Evolutionary conservation across 2,888 invertebrate species (phyloP).

Genomic region (Cotesia congregata): DNA sequence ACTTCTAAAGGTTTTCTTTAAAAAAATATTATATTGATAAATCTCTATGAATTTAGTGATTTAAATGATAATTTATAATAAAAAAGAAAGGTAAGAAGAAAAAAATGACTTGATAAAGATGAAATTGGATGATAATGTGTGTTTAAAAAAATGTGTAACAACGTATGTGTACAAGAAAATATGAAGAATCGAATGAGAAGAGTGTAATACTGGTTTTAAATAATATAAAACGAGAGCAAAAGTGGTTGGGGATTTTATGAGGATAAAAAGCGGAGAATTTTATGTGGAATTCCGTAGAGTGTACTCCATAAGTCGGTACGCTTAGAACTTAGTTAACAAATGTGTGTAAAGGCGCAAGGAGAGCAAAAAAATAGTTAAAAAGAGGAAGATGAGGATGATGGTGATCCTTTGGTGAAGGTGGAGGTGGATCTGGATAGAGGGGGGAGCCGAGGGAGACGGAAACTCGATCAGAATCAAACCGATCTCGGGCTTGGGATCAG

Average conservation of each 20-base stretch:
- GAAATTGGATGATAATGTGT: too few species aligned
- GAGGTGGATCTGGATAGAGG: conserved; percentile 8
- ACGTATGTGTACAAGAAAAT: conserved; percentile 26
- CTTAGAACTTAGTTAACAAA: conserved; percentile 57
- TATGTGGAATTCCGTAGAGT: conserved; percentile 53
- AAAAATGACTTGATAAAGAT: too few species aligned
- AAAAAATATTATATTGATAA: too few species aligned
- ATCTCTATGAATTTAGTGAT: too few species aligned
- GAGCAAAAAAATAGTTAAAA: conserved; percentile 45
- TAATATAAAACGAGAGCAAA: conserved; percentile 50
- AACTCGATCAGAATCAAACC: conserved; percentile 33
- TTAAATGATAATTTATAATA: too few species aligned
- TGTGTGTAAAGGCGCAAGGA: conserved; percentile 14
- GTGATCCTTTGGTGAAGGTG: too few species aligned
- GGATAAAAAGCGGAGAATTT: conserved; percentile 58
- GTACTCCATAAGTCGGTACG: conserved; percentile 48
- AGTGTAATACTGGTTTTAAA: conserved; percentile 32
- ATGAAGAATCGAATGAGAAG: conserved; percentile 28
- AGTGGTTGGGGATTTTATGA: conserved; percentile 55
- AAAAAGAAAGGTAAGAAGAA: too few species aligned
- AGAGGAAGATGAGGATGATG: conserved; percentile 18
- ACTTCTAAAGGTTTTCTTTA: too few species aligned
- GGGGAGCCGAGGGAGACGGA: conserved; percentile 15
- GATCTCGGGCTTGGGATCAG: conserved; percentile 7
- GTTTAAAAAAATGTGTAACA: too few species aligned